These are phyloP conservation scores for Brachylomia viminalis DNA, from an alignment of 2,888 invertebrate genomes.

Conservation along the genomic window DNA sequence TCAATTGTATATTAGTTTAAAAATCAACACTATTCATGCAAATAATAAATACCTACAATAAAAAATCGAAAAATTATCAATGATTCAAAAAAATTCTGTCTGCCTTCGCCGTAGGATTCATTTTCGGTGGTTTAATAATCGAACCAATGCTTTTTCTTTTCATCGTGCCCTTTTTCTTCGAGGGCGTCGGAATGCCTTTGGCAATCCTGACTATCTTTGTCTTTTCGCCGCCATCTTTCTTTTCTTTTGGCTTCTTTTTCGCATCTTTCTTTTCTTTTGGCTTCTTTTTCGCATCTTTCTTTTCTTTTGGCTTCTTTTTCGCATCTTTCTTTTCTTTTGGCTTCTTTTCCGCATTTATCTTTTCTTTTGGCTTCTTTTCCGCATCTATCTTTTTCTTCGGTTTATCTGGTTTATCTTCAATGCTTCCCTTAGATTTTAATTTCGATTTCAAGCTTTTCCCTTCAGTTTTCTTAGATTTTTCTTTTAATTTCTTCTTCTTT, in stretches of 20 bases:
- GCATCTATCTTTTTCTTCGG: conserved; percentile 48
- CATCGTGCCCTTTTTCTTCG: conserved; percentile 75
- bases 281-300: too few relatives aligned
- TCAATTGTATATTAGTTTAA: conserved; percentile 3
- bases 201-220: conserved; percentile 57
- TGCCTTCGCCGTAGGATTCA: conserved; percentile 78
- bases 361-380: conserved; percentile 46
- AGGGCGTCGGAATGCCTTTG: conserved; percentile 69
- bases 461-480: conserved; percentile 61
- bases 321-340: conserved; percentile 56
- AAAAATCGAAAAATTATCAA: conserved; percentile 18
- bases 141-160: conserved; percentile 84
- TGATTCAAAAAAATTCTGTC: neutral
- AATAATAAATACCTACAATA: too few relatives aligned
- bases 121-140: conserved; percentile 85
- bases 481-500: conserved; percentile 53
- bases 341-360: conserved; percentile 55
- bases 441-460: conserved; percentile 46
- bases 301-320: too few relatives aligned
- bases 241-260: conserved; percentile 39
- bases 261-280: too few relatives aligned
- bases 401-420: conserved; percentile 51
- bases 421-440: conserved; percentile 41
- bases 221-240: conserved; percentile 52
- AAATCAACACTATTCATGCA: conserved; percentile 21